These are phyloP conservation scores for Xenentodon cancila DNA, from an alignment of 2,797 vertebrate genomes.

Conservation along the genomic window DNA sequence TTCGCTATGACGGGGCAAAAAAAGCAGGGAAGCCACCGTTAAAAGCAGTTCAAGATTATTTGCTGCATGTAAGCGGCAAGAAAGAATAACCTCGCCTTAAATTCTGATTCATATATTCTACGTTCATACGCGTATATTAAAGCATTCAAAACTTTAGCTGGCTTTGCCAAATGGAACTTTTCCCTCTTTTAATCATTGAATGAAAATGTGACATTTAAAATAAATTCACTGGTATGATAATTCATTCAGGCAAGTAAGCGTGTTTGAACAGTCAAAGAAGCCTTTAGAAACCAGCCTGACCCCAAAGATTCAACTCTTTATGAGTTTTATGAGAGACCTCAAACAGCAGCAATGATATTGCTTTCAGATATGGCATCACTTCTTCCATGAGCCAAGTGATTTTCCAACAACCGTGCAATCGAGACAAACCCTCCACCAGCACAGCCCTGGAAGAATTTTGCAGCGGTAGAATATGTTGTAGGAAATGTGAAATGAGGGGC, in stretches of 20 bases:
- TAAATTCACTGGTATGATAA: neutral
- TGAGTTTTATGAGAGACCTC: constrained; percentile 5
- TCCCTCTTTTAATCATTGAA: neutral
- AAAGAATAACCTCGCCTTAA: too few relatives aligned
- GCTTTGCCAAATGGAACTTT: neutral
- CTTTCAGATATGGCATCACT: constrained; percentile 2
- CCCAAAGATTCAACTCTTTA: constrained; percentile 7
- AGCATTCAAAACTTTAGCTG: neutral
- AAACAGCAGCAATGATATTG: constrained; percentile 2
- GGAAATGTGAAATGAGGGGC: constrained; percentile 51
- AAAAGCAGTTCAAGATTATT: constrained; percentile 1
- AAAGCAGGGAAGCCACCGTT: constrained; percentile 3
- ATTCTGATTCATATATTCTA: too few relatives aligned
- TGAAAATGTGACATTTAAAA: constrained; percentile 5
- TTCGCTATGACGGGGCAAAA: constrained; percentile 15
- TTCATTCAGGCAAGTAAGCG: neutral
- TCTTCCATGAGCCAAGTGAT: constrained; percentile 10
- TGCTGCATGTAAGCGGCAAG: neutral
- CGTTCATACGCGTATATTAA: neutral
- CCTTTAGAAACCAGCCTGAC: constrained; percentile 3
- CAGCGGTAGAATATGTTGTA: constrained; percentile 23
- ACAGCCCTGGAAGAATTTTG: constrained; percentile 21
- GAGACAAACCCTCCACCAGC: constrained; percentile 11
- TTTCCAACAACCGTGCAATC: constrained; percentile 17
- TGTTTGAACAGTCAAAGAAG: neutral